Conservation (phyloP, 2,888 invertebrate species). For the Halictus ligatus region DNA sequence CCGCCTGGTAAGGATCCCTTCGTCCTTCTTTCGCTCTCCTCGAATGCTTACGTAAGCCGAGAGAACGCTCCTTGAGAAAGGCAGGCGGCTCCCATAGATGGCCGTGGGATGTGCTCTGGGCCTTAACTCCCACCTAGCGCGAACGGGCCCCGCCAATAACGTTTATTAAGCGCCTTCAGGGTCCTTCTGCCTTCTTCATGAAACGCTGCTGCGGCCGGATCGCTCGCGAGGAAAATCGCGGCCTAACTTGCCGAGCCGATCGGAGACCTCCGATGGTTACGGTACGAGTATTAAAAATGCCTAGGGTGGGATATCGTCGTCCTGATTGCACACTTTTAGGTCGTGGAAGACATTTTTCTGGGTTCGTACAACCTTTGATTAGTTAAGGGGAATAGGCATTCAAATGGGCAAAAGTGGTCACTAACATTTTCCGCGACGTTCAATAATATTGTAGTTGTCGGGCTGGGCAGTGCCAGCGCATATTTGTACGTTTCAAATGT, state of each 20-base stretch:
- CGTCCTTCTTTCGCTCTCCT: constrained; percentile 30
- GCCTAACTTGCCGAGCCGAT: neutral
- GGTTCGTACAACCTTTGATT: neutral
- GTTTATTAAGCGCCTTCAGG: constrained; percentile 73
- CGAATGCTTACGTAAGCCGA: constrained; percentile 61
- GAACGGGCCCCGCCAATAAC: constrained; percentile 70
- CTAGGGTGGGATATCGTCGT: neutral
- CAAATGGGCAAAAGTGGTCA: neutral
- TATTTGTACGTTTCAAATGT: neutral
- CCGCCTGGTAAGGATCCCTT: neutral
- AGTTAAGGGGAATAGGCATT: neutral
- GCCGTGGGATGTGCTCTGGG: constrained; percentile 83
- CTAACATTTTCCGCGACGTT: neutral
- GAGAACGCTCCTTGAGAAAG: constrained; percentile 79
- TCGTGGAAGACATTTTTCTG: neutral
- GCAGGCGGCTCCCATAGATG: constrained; percentile 79
- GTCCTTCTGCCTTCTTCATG: constrained; percentile 40
- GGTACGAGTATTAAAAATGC: neutral
- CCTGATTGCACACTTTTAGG: neutral
- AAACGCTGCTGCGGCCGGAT: constrained; percentile 30
- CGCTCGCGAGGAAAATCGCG: neutral
- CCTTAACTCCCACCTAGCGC: constrained; percentile 80
- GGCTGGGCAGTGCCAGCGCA: neutral
- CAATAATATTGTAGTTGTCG: neutral
- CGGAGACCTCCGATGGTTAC: neutral